Base-by-base conservation (phyloP, 2,888 invertebrate genomes). In the Drosophila macrothrix region DNA sequence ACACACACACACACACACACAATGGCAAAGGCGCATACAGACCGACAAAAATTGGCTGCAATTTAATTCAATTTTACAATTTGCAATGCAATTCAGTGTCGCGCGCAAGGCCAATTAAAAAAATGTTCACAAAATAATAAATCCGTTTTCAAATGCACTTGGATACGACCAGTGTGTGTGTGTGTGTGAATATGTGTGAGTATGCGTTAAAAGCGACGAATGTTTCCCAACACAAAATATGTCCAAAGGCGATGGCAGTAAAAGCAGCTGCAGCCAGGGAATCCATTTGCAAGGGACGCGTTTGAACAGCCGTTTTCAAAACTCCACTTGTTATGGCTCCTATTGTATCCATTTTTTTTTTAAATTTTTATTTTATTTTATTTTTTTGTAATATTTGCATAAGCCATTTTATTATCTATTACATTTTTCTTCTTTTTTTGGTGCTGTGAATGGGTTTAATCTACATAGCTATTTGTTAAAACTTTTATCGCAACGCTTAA, bases 401-500 rank as follows among this genome's bases (percentile, higher is more conserved):
- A 87, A 85, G 88, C 88, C 72, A 79, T 86, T 86, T 85, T 83
- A 82, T 84, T 87, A 83, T 84, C 82, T 83, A 80, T 74, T 76
- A 56, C 55, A 61, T 67, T 37, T 54, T 52, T 28, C 29, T 69
- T 56, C 16, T 46, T 46, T 54, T 64, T 53, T 19, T 66, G 37
- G 19, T 50, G 46, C 22, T 39, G 55, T 60, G 41, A 33, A 65
- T 62, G 67, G 73, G 73, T 75, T 82, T 86, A 89, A 90, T 90
- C 90, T 78, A 72, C 75, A 61, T 67, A 82, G 80, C 82, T 81
- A 90, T 90, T 90, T 90, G 90, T 87, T 87, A 84, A 84, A 90
- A 85, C 82, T 89, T 90, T 90, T 85, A 90, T 90, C 89, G 83
- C 75, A 76, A 69, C 83, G 83, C 69, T 86, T 83, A 80, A 88